Conservation (phyloP, 2,888 invertebrate genomes). For the Pristionchus mayeri region DNA sequence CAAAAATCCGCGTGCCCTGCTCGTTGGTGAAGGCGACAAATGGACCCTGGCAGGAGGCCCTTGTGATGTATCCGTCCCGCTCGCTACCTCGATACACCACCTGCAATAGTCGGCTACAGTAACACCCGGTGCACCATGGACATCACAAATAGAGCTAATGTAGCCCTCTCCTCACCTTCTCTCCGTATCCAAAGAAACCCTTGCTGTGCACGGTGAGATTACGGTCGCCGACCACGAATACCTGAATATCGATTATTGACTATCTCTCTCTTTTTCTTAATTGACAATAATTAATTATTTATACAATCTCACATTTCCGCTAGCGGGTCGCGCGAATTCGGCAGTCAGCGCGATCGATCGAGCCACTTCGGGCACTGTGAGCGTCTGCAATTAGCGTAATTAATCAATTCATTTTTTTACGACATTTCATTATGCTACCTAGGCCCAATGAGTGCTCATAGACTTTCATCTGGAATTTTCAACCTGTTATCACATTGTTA, state of each 20-base stretch:
- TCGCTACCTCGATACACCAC: slow-evolving; percentile 70
- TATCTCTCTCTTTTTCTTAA: too few relatives aligned
- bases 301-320: slow-evolving; percentile 51
- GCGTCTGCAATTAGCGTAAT: slow-evolving; percentile 55
- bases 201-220: slow-evolving; percentile 70
- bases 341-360: slow-evolving; percentile 68
- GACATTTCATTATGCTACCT: too few relatives aligned
- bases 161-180: slow-evolving; percentile 52
- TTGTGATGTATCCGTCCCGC: slow-evolving; percentile 72
- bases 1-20: slow-evolving; percentile 73
- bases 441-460: too few relatives aligned
- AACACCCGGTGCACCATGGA: neutral
- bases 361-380: slow-evolving; percentile 61
- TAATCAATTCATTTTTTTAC: neutral
- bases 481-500: too few relatives aligned
- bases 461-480: too few relatives aligned
- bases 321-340: slow-evolving; percentile 62
- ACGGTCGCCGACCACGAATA: slow-evolving; percentile 69
- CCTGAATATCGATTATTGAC: slow-evolving; percentile 7
- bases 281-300: slow-evolving; percentile 43
- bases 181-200: slow-evolving; percentile 66
- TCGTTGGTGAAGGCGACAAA: slow-evolving; percentile 76
- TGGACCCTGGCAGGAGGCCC: slow-evolving; percentile 65
- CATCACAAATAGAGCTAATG: too few relatives aligned
- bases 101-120: slow-evolving; percentile 55